Base-by-base conservation (phyloP, 2,888 invertebrate genomes). In the Caenorhabditis sp. region DNA sequence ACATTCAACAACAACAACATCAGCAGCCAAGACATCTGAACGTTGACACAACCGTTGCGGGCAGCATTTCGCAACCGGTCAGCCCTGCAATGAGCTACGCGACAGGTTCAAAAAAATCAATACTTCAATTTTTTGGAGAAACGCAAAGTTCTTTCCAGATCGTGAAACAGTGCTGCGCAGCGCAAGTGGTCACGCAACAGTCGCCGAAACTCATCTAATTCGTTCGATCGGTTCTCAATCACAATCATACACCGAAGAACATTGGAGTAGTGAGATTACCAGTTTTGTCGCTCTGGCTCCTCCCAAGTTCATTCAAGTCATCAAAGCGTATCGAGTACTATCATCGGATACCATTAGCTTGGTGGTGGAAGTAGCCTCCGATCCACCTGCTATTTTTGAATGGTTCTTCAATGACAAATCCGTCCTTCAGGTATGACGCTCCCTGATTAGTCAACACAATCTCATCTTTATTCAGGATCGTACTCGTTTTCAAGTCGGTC, bases 181-280 rank as follows among this genome's bases (percentile, higher is more conserved):
- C 59, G 61, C 68, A n/a, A 76, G 70, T 66, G 73, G 78, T 60
- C 73, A 74, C 62, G 80, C 77, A 49, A 80, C 80, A 62, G 77
- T 80, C 58, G 78, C 80, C 62, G 80, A 80, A 55, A 80, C 80
- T 6, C 80, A 80, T 65, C 67, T 80, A 37, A 77, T 78, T 50
- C 73, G 80, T 12, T 78, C 78, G 31, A 69, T 77, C 50, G 80
- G 80, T 17, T 77, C 77, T 23, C 80, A 79, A 63, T 79, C 79
- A 5, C 78, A 80, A 53, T 78, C 79, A 17, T 82, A 76, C 64
- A 82, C 81, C 19, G 86, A 86, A 72, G 86, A 86, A 60, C 86
- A 86, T 62, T 86, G 86, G 83, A 79, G 84, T 63, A 84, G 84
- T 27, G 86, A 85, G 60, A 84, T 86, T 69, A 84, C 84, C n/a